These are phyloP conservation scores for Monochamus alternatus DNA, from an alignment of 2,888 invertebrate genomes.

Conservation along the genomic window DNA sequence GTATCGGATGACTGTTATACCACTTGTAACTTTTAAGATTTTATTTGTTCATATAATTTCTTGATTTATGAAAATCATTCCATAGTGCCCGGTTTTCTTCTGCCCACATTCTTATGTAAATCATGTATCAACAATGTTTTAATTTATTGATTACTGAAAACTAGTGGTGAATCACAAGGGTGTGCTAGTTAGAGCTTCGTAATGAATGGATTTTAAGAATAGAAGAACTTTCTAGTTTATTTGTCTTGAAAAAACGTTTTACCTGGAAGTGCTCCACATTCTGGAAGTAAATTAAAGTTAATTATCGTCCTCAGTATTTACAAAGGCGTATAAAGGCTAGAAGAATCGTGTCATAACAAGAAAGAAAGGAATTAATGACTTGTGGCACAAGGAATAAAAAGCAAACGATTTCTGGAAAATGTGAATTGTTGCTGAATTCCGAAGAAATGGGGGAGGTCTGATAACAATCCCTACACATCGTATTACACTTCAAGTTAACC, in stretches of 20 bases:
- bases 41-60: no score
- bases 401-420: constrained; percentile 31
- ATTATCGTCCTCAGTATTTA: constrained; percentile 23
- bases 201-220: constrained; percentile 11
- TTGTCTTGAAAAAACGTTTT: constrained; percentile 10
- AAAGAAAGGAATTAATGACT: constrained; percentile 33
- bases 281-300: not conserved
- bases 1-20: no score
- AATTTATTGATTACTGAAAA: constrained; percentile 8
- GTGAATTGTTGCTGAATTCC: constrained; percentile 28
- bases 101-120: not conserved
- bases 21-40: no score
- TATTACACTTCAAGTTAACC: constrained; percentile 16
- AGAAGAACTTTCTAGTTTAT: constrained; percentile 8
- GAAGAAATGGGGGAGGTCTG: constrained; percentile 32
- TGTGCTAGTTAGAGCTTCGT: constrained; percentile 5
- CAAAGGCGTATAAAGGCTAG: constrained; percentile 26
- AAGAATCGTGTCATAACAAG: constrained; percentile 13
- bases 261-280: constrained; percentile 12
- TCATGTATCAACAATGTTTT: not conserved
- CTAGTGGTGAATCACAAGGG: constrained; percentile 4
- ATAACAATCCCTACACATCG: constrained; percentile 29
- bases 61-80: no score
- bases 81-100: no score
- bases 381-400: constrained; percentile 24